phyloP scores from a whole-genome alignment of 2,113 vertebrate genomes.

The Oreotrochilus melanogaster region DNA sequence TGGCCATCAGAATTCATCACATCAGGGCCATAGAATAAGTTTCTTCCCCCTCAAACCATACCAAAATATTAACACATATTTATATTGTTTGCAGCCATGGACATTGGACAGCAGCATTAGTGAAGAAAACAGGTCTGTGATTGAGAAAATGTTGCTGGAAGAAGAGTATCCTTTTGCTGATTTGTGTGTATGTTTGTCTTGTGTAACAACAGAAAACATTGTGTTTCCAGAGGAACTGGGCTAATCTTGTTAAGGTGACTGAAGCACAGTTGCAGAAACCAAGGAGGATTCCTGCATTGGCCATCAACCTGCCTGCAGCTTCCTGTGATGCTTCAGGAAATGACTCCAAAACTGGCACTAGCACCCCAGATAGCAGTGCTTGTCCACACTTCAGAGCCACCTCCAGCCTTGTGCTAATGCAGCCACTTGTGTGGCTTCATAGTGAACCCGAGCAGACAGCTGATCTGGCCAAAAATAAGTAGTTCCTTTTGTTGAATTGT shows the following conservation, averaged over 20 bases:
- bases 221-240: background rate
- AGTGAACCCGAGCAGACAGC: background rate
- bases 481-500: background rate
- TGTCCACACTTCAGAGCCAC: background rate
- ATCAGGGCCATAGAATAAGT: no score
- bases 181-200: background rate
- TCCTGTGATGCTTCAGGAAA: background rate
- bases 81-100: conserved; percentile 86
- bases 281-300: background rate
- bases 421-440: background rate
- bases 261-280: background rate
- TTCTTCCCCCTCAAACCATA: no score
- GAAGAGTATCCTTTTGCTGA: conserved; percentile 92
- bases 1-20: no score
- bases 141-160: conserved; percentile 95
- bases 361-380: background rate
- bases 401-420: background rate
- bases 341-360: background rate
- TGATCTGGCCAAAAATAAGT: background rate
- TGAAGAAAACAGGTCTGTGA: conserved; percentile 91
- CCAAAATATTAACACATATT: background rate
- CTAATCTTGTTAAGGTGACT: background rate
- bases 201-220: background rate
- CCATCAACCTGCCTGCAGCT: background rate
- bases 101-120: conserved; percentile 93